Evolutionary conservation across 2,797 vertebrate species (phyloP).

Genomic region (Poeciliopsis infans): DNA sequence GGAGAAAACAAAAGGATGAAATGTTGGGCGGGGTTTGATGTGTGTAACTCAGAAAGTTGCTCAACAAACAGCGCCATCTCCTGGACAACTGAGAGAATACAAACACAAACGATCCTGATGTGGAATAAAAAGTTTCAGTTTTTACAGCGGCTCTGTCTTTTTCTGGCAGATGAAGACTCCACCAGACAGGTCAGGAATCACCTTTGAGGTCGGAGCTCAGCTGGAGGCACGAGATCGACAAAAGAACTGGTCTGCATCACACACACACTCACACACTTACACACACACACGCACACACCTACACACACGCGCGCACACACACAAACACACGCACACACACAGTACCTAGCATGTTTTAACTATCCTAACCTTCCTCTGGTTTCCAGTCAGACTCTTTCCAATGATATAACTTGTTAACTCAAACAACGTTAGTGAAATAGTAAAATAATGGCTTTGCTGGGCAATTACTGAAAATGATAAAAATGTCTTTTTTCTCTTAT

Average conservation of each 20-base stretch:
- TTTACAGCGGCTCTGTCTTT: neutral
- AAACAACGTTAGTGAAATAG: neutral
- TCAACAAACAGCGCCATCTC: neutral
- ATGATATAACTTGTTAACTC: neutral
- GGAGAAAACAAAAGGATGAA: neutral
- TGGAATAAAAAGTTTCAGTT: neutral
- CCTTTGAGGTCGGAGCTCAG: slow-evolving; percentile 94
- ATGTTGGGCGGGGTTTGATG: neutral
- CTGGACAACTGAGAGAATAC: neutral
- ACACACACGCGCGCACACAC: no score
- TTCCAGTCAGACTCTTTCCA: neutral
- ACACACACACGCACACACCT: slow-evolving; percentile 7
- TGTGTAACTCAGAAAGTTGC: neutral
- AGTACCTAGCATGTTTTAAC: neutral
- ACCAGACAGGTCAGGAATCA: slow-evolving; percentile 93
- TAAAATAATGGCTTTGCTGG: neutral
- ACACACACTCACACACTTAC: slow-evolving; percentile 8
- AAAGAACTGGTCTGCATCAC: slow-evolving; percentile 85
- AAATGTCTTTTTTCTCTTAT: no score
- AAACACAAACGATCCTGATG: neutral
- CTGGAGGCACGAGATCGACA: slow-evolving; percentile 95
- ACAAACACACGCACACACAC: slow-evolving; percentile 4
- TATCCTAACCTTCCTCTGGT: neutral
- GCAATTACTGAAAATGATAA: no score
- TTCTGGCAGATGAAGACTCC: slow-evolving; percentile 89